Conservation (phyloP, 2,797 vertebrate genomes). For the Acipenser oxyrinchus region DNA sequence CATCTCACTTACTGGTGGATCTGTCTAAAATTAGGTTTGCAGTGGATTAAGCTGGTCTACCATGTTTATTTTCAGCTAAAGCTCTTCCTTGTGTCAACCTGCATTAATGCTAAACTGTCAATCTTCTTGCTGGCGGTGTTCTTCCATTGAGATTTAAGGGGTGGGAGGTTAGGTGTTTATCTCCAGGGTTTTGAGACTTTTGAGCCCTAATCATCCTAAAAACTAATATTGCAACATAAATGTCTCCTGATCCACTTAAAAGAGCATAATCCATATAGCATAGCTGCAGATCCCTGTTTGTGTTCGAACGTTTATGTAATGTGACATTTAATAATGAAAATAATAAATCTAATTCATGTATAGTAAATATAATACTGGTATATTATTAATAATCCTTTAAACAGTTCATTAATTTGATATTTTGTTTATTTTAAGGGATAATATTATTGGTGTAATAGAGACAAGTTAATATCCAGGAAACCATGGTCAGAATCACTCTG, state of each 20-base stretch:
- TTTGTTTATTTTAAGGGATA: too few relatives aligned
- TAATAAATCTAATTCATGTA: neutral
- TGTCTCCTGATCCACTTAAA: neutral
- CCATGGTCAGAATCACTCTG: too few relatives aligned
- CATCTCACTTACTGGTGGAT: slow-evolving; percentile 10
- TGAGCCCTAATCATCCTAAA: slow-evolving; percentile 27
- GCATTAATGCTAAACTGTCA: slow-evolving; percentile 42
- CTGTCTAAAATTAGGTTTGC: slow-evolving; percentile 42
- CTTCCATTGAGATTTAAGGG: slow-evolving; percentile 27
- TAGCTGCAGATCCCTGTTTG: neutral
- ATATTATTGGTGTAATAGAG: too few relatives aligned
- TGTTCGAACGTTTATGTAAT: too few relatives aligned
- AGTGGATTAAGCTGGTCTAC: slow-evolving; percentile 43
- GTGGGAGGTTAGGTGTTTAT: slow-evolving; percentile 28
- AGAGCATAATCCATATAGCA: neutral
- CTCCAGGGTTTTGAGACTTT: slow-evolving; percentile 19
- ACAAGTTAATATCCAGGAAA: too few relatives aligned
- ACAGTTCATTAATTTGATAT: too few relatives aligned
- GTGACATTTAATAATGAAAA: neutral
- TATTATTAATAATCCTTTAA: neutral
- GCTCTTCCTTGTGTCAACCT: slow-evolving; percentile 35
- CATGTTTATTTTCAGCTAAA: slow-evolving; percentile 46
- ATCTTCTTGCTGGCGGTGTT: slow-evolving; percentile 17
- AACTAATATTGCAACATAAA: slow-evolving; percentile 21
- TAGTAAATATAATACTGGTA: neutral